phyloP scores from a whole-genome alignment of 2,113 vertebrate genomes.

The Varanus komodoensis region DNA sequence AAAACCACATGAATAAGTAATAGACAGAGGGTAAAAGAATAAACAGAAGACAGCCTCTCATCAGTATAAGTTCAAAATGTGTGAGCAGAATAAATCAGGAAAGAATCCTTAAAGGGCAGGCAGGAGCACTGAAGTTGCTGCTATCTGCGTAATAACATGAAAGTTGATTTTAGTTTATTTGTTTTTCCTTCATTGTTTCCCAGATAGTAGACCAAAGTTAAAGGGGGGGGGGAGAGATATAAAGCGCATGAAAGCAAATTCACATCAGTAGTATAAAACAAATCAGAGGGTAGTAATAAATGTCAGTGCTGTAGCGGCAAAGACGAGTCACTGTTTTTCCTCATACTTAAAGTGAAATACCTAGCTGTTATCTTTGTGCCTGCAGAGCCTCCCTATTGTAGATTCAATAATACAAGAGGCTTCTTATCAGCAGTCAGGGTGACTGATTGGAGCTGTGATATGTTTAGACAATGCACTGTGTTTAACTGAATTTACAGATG shows the following conservation, averaged over 20 bases:
- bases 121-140: constrained; percentile 31
- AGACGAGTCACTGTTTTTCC: constrained; percentile 69
- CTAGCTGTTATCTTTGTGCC: constrained; percentile 87
- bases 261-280: constrained; percentile 70
- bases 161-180: constrained; percentile 57
- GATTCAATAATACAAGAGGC: constrained; percentile 91
- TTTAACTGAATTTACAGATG: constrained; percentile 93
- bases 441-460: constrained; percentile 91
- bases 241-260: constrained; percentile 72
- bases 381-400: constrained; percentile 89
- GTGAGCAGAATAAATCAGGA: constrained; percentile 46
- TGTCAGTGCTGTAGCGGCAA: constrained; percentile 75
- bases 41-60: constrained; percentile 51
- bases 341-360: constrained; percentile 86
- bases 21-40: constrained; percentile 43
- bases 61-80: constrained; percentile 16
- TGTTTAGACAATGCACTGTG: constrained; percentile 90
- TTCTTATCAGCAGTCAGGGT: constrained; percentile 86
- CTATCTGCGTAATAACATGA: constrained; percentile 39
- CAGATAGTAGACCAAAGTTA: constrained; percentile 64
- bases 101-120: constrained; percentile 22
- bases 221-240: constrained; percentile 63
- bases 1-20: constrained; percentile 55
- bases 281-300: constrained; percentile 81
- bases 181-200: constrained; percentile 48